phyloP scores from a whole-genome alignment of 2,888 invertebrate species.

The Griposia aprilina region DNA sequence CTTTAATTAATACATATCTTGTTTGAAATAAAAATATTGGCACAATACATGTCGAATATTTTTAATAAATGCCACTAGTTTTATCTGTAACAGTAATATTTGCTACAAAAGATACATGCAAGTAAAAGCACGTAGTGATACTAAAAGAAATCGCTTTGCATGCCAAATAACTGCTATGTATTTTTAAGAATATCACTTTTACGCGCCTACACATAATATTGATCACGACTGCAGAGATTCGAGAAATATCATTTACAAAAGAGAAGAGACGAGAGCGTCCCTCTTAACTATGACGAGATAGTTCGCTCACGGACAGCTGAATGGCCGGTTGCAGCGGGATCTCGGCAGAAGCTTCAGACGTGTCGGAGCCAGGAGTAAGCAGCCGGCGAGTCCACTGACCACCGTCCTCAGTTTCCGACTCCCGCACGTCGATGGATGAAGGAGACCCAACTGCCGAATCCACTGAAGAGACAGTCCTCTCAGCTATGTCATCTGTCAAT shows the following conservation, averaged over 20 bases:
- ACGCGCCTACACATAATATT: background rate
- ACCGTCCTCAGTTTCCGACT: constrained; percentile 78
- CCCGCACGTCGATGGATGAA: constrained; percentile 77
- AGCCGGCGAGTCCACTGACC: constrained; percentile 81
- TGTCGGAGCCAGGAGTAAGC: constrained; percentile 83
- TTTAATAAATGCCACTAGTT: constrained; percentile 41
- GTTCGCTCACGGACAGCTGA: constrained; percentile 81
- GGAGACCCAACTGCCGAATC: constrained; percentile 79
- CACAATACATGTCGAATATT: constrained; percentile 2
- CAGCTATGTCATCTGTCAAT: constrained; percentile 82
- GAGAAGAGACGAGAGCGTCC: constrained; percentile 41
- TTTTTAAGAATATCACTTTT: constrained; percentile 21
- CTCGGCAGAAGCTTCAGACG: constrained; percentile 84
- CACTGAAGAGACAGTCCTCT: constrained; percentile 77
- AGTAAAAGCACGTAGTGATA: background rate
- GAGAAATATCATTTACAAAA: constrained; percentile 53
- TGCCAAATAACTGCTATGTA: background rate
- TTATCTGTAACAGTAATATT: background rate
- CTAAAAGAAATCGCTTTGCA: background rate
- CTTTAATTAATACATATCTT: background rate
- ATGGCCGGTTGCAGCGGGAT: constrained; percentile 85
- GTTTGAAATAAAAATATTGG: constrained; percentile 28
- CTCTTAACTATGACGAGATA: constrained; percentile 79
- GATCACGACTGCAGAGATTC: constrained; percentile 41
- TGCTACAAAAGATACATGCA: background rate